Percentiles rank a stretch among this genome's conserved stretches.
phyloP scores from a whole-genome alignment of 1,140 invertebrate species.

The Zaprionus ghesquierei region DNA sequence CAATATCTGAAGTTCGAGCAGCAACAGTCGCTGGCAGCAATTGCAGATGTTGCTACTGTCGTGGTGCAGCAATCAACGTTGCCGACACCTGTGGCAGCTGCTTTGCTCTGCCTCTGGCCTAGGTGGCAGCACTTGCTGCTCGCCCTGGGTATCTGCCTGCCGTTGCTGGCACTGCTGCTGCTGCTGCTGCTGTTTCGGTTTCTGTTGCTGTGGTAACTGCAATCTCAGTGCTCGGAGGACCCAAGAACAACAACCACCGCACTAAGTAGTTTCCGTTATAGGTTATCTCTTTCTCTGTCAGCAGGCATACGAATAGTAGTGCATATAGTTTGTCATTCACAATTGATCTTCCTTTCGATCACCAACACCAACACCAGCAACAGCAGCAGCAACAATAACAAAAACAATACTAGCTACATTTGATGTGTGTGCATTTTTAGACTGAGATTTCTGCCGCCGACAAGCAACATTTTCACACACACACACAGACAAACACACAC shows the following conservation, averaged over 20 bases:
- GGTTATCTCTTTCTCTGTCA: constrained; percentile 20
- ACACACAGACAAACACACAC: constrained; percentile 15
- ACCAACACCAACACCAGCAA: not conserved
- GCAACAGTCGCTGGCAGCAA: not conserved
- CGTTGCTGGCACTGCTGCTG: constrained; percentile 20
- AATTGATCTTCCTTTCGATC: not conserved
- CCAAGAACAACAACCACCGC: constrained; percentile 50
- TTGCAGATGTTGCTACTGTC: not conserved
- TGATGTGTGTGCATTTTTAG: constrained; percentile 54
- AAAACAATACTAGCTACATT: constrained; percentile 9
- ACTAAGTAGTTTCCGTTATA: constrained; percentile 59
- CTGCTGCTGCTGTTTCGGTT: constrained; percentile 45
- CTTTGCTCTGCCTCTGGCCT: not conserved
- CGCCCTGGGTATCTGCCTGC: not conserved
- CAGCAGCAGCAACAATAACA: constrained; percentile 5
- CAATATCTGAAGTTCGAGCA: not conserved
- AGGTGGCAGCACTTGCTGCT: constrained; percentile 13
- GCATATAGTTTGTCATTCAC: not conserved
- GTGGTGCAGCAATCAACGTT: not conserved
- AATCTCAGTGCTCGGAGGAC: constrained; percentile 1
- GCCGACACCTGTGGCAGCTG: not conserved
- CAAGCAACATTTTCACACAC: constrained; percentile 19
- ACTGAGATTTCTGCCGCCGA: constrained; percentile 68
- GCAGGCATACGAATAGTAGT: constrained; percentile 23
- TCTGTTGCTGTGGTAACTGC: constrained; percentile 12